Evolutionary conservation across 2,888 invertebrate species (phyloP), one percentile per base, ranked within the genome.

Genomic region (Heliconius charithonia): DNA sequence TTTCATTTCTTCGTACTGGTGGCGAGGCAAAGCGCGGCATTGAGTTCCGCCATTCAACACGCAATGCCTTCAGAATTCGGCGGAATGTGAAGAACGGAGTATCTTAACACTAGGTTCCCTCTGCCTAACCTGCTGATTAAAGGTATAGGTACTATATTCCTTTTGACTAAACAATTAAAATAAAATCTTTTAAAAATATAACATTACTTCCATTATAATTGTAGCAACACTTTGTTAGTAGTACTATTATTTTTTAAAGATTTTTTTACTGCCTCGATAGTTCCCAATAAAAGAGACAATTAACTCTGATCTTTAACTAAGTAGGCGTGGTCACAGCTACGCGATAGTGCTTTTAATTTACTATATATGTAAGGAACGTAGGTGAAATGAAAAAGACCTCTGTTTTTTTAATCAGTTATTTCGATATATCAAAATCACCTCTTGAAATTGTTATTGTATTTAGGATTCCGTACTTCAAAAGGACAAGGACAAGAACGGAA

Each of bases 231-330:
- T 59, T 59, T 7, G 59, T 12, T 59, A 12, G 12, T 3, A n/a
- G n/a, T 4, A 59, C 4, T 59, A 25, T 12, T n/a, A 59, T n/a
- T n/a, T 9, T 56, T 56, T 9, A 41, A 29, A 45, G 32, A 4
- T 32, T 59, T 12, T 77, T 73, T 66, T 65, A 63, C 27, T 73
- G 67, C 56, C 59, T 6, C 27, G 4, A 59, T 73, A 9, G 10
- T 41, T 73, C 56, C 37, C 37, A 41, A 77, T 56, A 77, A 77
- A 37, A 73, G 67, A 72, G 3, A 73, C 67, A 73, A 73, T 67
- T 77, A 74, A 67, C 27, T 65, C 22, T 45, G 67, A 67, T 66
- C 67, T 77, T 67, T 67, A 73, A 59, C 41, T 62, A 62, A 67
- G 66, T 59, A 37, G 73, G 37, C 74, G 63, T 74, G 22, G 73